Base-by-base conservation (phyloP, 2,888 invertebrate genomes). In the Ophioninae sp. region DNA sequence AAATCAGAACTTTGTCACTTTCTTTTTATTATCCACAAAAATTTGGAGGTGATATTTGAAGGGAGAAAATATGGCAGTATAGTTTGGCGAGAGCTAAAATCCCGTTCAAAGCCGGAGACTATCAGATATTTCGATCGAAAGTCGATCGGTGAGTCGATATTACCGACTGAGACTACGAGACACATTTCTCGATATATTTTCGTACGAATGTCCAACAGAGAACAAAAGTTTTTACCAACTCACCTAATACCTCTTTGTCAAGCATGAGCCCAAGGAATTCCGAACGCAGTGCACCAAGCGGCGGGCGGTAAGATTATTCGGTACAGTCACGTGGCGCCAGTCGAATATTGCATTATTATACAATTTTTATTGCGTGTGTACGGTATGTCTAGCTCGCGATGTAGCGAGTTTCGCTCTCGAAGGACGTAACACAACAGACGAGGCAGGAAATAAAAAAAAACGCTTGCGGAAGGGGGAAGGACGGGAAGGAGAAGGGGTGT, bases 301-400 rank as follows among this genome's bases (percentile, higher is more conserved):
- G n/a, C 37, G 44, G 3, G 20, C 59, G 30, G 23, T 23, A 6
- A n/a, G 44, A 51, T 51, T 39, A 22, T 64, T 74, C n/a, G 30
- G 0, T 64, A n/a, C 30, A 23, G 64, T 30, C 61, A 61, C 39
- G 30, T 37, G 51, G 0, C 10, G 17, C 51, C 23, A 74, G 51
- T 51, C 63, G 59, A 58, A 61, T 44, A 61, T 72, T 61, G 61
- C 72, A 61, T 61, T 61, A 72, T 72, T 41, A 44, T 72, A 72
- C 72, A 72, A 61, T 72, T 72, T 61, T 22, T 72, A 72, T 72
- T 23, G 72, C 41, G 56, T 37, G 39, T 59, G 56, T 37, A 58
- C 59, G 39, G 71, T 59, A 72, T 22, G 17, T 17, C 10, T 51
- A 51, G 6, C 59, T 72, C 30, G 20, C 69, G 58, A 72, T 71